phyloP scores from a whole-genome alignment of 1,140 invertebrate species.

The Ceratina calcarata region DNA sequence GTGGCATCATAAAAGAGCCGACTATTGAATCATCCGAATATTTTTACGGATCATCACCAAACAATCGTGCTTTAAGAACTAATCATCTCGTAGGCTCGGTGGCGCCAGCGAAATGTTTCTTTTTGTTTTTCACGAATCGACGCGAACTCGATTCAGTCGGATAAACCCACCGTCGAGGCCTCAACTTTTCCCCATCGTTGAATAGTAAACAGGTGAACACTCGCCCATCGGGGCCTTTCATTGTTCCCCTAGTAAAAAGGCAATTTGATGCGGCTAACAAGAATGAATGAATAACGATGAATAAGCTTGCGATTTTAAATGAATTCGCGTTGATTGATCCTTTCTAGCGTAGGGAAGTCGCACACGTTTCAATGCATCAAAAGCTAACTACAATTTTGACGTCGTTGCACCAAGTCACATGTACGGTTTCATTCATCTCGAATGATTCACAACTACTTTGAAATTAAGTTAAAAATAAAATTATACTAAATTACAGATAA shows the following conservation, averaged over 20 bases:
- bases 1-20: slow-evolving; percentile 1
- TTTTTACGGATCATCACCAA: slow-evolving; percentile 39
- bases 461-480: neutral
- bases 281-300: neutral
- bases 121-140: neutral
- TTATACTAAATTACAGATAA: too few relatives aligned
- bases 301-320: neutral
- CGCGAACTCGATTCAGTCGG: neutral
- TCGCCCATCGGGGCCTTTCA: neutral
- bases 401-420: neutral
- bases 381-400: too few relatives aligned
- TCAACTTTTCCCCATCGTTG: neutral
- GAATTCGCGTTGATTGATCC: neutral
- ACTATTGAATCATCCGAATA: slow-evolving; percentile 45
- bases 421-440: neutral
- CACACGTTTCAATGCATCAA: neutral
- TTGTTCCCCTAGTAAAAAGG: neutral
- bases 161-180: neutral
- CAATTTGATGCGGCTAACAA: neutral
- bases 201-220: neutral
- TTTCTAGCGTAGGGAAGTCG: neutral
- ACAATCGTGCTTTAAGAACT: slow-evolving; percentile 2
- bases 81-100: neutral
- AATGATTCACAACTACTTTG: neutral
- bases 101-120: slow-evolving; percentile 10